Evolutionary conservation across 1,140 invertebrate genomes (phyloP), one percentile per base, ranked within the genome.

Genomic region (Ceratina calcarata): DNA sequence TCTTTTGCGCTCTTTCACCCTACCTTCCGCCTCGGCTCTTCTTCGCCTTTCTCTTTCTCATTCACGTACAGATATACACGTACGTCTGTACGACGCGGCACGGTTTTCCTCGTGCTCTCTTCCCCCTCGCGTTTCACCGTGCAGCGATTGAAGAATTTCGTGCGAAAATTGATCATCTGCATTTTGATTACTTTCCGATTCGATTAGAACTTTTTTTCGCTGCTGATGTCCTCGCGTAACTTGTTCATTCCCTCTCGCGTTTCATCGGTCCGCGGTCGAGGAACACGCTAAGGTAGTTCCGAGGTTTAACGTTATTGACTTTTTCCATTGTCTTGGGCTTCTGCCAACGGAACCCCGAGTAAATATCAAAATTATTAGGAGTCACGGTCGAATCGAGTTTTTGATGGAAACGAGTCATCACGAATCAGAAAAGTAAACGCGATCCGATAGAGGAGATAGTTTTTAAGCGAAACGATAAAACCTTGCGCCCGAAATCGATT

Each of bases 1-100:
- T 67, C 65, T 77, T 55, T 80, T 53, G 58, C 66, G 51, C 68
- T 58, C 22, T 58, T 7, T 15, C 22, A 64, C 62, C 18, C 1
- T 61, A 69, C 22, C 22, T 69, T 22, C 13, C 24, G 60, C 65
- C 22, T 82, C 74, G 37, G 10, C 61, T 75, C 65, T 71, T 55
- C 24, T 20, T 79, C 22, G 61, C 22, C 32, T 57, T 64, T 72
- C 24, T 67, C 80, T 69, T 55, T 24, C 58, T 20, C 22, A 22
- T 58, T 45, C 37, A 45, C 37, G 2, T 32, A 32, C 27, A 32
- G 37, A 10, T 45, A 45, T 45, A 45, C 10, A 45, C 10, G 37
- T 45, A 45, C 37, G 37, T 62, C 58, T 66, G 6, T 24, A 15
- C 32, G 16, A 27, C 18, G 20, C 15, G 51, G n/a, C 32, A 58